Conservation (phyloP, 2,113 vertebrate species). For the Plotosus lineatus region DNA sequence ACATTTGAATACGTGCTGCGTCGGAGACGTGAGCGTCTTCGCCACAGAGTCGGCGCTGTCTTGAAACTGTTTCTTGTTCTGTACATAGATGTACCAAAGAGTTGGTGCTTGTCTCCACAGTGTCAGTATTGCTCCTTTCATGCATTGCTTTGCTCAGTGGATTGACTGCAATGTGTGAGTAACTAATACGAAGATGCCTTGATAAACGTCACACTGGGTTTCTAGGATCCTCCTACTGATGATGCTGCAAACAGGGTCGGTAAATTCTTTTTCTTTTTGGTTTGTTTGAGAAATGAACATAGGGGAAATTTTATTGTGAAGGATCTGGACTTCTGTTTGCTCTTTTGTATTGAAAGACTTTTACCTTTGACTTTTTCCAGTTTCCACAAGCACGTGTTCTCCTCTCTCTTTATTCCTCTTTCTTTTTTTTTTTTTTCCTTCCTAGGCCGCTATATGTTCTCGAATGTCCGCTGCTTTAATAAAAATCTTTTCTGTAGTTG, state of each 20-base stretch:
- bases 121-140: constrained; percentile 42
- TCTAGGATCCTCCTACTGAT: constrained; percentile 37
- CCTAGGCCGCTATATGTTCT: constrained; percentile 56
- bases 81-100: constrained; percentile 63
- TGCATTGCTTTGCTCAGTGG: constrained; percentile 32
- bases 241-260: constrained; percentile 9
- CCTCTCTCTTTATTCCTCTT: background rate
- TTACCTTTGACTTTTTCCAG: constrained; percentile 7
- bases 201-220: constrained; percentile 33
- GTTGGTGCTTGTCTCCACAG: constrained; percentile 44
- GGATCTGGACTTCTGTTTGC: constrained; percentile 36
- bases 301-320: constrained; percentile 36
- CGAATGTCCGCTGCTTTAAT: constrained; percentile 51
- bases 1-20: background rate
- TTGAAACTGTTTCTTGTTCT: constrained; percentile 32
- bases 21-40: background rate
- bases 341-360: constrained; percentile 58
- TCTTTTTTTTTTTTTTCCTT: constrained; percentile 2
- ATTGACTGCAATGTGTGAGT: constrained; percentile 38
- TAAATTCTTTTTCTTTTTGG: background rate
- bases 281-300: constrained; percentile 3
- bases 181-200: constrained; percentile 30
- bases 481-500: constrained; percentile 59
- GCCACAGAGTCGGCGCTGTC: constrained; percentile 3
- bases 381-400: constrained; percentile 13